Base-by-base conservation (phyloP, 2,113 vertebrate species). In the Xiphophorus couchianus region DNA sequence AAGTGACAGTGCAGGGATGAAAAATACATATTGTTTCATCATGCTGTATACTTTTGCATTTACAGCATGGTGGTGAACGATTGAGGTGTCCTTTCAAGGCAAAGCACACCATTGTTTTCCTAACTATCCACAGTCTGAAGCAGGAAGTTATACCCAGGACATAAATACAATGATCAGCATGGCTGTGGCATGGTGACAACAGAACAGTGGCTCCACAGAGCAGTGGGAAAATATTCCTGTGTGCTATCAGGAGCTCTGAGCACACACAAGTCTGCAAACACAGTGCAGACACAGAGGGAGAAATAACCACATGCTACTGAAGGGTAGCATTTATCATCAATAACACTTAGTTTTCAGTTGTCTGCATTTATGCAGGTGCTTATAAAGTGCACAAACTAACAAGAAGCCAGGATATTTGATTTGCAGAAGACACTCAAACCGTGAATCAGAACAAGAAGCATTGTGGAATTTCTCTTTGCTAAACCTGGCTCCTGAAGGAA, bases 101-200 rank as follows among this genome's bases (percentile, higher is more conserved):
- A 54, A 86, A 91, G 79, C 82, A 58, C 72, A 35, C 88, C 84
- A 91, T 93, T 93, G 91, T 93, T 89, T 76, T 58, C n/a, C 68
- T 62, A 89, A 92, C 91, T 90, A 92, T 91, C 86, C 89, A 73
- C 90, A 90, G 90, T 90, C 91, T 84, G 76, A 76, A 72, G 51
- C 82, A 92, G 91, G 91, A 92, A 92, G 91, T 83, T 80, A 90
- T n/a, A 91, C 85, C 88, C 89, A 92, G 90, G 90, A 91, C 87
- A 80, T 81, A 82, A 86, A 88, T 78, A 91, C 91, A 92, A 92
- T 92, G 86, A 85, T 10, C 86, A 86, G 83, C 51, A 48, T 8
- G 81, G 79, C 91, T 88, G 87, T 54, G 15, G 69, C 4, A 37
- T 17, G 1, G 71, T 68, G 88, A 86, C 91, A 90, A 88, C 84